These are phyloP conservation scores for Leptobrachium leishanense DNA, from an alignment of 2,113 vertebrate species.

Conservation along the genomic window DNA sequence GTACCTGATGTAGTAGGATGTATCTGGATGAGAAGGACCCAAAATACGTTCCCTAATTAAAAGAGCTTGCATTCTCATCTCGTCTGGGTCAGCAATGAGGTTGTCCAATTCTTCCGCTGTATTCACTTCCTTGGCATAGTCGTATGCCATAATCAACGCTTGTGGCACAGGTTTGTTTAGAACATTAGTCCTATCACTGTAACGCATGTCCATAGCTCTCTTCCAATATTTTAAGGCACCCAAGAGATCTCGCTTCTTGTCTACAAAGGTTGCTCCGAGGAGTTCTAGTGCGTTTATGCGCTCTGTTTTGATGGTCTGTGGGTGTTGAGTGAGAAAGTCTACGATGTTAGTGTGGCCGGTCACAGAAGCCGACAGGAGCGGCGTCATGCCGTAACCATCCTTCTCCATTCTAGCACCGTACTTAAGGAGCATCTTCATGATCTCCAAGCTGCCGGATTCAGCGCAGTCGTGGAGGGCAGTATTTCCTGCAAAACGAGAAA, in stretches of 20 bases:
- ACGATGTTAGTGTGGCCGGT: conserved; percentile 98
- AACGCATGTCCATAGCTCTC: conserved; percentile 93
- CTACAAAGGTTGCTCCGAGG: conserved; percentile 93
- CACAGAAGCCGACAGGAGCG: conserved; percentile 93
- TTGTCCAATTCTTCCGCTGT: conserved; percentile 88
- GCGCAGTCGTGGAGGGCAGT: conserved; percentile 96
- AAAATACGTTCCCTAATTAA: conserved; percentile 95
- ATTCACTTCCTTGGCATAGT: conserved; percentile 91
- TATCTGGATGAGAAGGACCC: conserved; percentile 95
- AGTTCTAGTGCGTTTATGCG: conserved; percentile 92
- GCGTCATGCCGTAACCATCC: conserved; percentile 97
- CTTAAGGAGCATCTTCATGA: conserved; percentile 96
- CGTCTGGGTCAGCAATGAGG: conserved; percentile 94
- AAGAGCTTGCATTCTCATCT: conserved; percentile 97
- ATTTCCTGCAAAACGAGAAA: conserved; percentile 76
- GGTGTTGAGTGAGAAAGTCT: conserved; percentile 89
- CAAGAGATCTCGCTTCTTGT: conserved; percentile 95
- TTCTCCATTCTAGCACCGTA: conserved; percentile 96
- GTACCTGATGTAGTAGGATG: conserved; percentile 97
- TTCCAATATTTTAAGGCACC: conserved; percentile 98
- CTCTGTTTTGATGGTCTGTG: conserved; percentile 82
- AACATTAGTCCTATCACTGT: conserved; percentile 81
- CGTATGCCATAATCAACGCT: conserved; percentile 91
- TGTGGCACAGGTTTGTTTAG: conserved; percentile 85
- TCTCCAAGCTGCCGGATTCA: conserved; percentile 97